Base-by-base conservation (phyloP, 92 coral and sea anemone species). In the Epizoanthus ramosus region DNA sequence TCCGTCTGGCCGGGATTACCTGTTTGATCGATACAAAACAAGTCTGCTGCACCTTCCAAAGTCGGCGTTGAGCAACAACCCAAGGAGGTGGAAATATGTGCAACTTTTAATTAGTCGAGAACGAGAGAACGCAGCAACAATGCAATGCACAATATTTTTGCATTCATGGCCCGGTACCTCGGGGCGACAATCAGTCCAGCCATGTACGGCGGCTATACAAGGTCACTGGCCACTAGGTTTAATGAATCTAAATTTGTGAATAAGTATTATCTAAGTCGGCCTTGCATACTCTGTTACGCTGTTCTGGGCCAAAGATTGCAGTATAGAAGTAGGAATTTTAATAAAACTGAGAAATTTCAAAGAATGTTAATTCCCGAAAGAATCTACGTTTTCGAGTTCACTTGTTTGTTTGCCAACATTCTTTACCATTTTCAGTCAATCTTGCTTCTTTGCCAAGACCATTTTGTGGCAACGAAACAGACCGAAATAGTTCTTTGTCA, bases 401-500 rank as follows among this genome's bases (percentile, higher is more conserved):
- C 17, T 77, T 77, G 82, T 65, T 63, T 12, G 14, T 22, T 41
- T 77, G 82, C 71, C 82, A 77, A 77, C 23, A 77, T 60, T 77
- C 82, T 41, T 28, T 22, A 4, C 17, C 21, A n/a, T 59, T 41
- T 9, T 60, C 21, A 41, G 39, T 15, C 54, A 60, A 76, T 18
- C 23, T 76, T 60, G 81, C 22, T 15, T 35, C 33, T 41, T 43
- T 37, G 82, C 82, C 82, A 77, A 63, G 53, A 50, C 9, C 54
- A 13, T 50, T 50, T 50, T 10, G 54, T 50, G 54, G 54, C 9
- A 50, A 50, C 15, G 54, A 50, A 50, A 9, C 54, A 50, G 39
- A 35, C n/a, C n/a, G n/a, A n/a, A n/a, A n/a, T n/a, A n/a, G 50
- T 43, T 43, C 50, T 43, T 43, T 43, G 50, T 43, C 50, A 43